phyloP scores from a whole-genome alignment of 2,888 invertebrate genomes.

The Eretmocerus hayati region DNA sequence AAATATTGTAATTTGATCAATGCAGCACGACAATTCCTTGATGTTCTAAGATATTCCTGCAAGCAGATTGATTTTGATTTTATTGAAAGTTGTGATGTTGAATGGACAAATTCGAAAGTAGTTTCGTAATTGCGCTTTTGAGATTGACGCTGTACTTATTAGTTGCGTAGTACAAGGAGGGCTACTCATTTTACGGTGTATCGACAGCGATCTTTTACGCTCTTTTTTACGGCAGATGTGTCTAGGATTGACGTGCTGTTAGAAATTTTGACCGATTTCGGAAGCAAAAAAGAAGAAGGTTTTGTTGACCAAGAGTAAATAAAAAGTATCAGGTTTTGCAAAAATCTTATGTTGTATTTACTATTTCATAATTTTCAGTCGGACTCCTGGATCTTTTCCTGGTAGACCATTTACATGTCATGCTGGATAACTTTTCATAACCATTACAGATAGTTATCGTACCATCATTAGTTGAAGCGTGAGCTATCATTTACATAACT shows the following conservation, averaged over 20 bases:
- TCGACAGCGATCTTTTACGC: conserved; percentile 11
- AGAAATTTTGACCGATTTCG: too few species aligned
- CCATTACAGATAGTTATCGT: conserved; percentile 22
- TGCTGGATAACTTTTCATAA: conserved; percentile 21
- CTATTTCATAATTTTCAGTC: conserved; percentile 21
- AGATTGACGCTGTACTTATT: conserved; percentile 23
- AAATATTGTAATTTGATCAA: conserved; percentile 3
- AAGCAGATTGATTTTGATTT: conserved; percentile 11
- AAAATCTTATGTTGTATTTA: conserved; percentile 23
- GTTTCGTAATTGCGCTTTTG: conserved; percentile 18
- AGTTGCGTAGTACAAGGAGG: conserved; percentile 15
- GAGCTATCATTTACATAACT: conserved; percentile 29
- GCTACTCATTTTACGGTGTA: conserved; percentile 18
- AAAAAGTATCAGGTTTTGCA: conserved; percentile 22
- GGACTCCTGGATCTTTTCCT: conserved; percentile 12
- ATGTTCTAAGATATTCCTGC: conserved; percentile 2
- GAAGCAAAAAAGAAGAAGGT: conserved; percentile 12
- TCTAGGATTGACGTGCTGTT: conserved; percentile 12
- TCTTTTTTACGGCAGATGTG: conserved; percentile 6
- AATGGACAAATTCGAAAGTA: conserved; percentile 13
- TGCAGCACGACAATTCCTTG: conserved; percentile 8
- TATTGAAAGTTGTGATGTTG: conserved; percentile 21
- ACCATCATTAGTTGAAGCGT: conserved; percentile 30
- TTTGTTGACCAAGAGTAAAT: conserved; percentile 19
- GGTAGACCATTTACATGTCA: conserved; percentile 23